Evolutionary conservation across 2,888 invertebrate species (phyloP).

Genomic region (Allygus modestus): DNA sequence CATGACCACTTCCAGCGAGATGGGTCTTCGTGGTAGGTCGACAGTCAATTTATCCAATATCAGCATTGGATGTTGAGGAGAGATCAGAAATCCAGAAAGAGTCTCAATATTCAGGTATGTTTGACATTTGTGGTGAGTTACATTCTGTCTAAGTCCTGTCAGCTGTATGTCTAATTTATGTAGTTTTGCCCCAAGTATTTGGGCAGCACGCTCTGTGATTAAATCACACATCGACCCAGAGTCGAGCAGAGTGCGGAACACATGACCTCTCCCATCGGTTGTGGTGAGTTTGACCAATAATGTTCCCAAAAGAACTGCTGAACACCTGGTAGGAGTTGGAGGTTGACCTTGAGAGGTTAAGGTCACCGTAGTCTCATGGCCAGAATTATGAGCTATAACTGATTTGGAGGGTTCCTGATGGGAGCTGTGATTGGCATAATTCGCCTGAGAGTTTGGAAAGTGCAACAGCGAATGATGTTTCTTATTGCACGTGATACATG

Average conservation of each 20-base stretch:
- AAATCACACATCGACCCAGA: background rate
- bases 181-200: background rate
- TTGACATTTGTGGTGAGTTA: background rate
- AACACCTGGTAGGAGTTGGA: background rate
- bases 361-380: background rate
- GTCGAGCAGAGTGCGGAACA: background rate
- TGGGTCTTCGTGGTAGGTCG: background rate
- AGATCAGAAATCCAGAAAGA: background rate
- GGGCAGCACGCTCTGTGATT: background rate
- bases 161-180: background rate
- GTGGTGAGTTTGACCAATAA: background rate
- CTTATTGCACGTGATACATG: conserved; percentile 26
- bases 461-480: conserved; percentile 37
- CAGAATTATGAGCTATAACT: background rate
- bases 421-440: conserved; percentile 3
- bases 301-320: background rate
- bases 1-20: background rate
- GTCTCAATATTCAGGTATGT: background rate
- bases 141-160: background rate
- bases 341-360: conserved; percentile 21
- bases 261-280: background rate
- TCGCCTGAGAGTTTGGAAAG: background rate
- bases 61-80: background rate
- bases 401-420: too few species aligned
- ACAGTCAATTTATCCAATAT: conserved; percentile 4